Conservation (phyloP, 2,888 invertebrate species). For the Caenorhabditis panamensis region DNA sequence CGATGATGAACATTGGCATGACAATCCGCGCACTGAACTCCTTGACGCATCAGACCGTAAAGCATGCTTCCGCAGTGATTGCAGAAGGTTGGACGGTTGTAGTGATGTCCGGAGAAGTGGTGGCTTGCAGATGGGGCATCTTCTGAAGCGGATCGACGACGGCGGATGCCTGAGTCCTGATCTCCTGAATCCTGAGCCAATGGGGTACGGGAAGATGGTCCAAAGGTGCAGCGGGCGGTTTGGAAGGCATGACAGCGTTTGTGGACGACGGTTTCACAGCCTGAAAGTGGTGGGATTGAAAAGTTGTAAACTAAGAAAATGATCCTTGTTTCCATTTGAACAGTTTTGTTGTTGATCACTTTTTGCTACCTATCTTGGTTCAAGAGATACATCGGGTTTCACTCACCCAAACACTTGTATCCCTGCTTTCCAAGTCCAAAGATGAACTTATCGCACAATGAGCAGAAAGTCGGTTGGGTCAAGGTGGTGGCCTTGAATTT, state of each 20-base stretch:
- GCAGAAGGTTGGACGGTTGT: slow-evolving; percentile 39
- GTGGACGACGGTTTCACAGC: slow-evolving; percentile 46
- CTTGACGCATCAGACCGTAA: slow-evolving; percentile 32
- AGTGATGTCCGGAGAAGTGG: slow-evolving; percentile 31
- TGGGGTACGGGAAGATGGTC: slow-evolving; percentile 15
- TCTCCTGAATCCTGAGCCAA: not conserved
- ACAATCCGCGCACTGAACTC: slow-evolving; percentile 34
- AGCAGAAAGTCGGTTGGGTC: slow-evolving; percentile 39
- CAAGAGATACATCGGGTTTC: too few species aligned
- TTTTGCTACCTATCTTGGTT: not conserved
- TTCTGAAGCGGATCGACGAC: slow-evolving; percentile 30
- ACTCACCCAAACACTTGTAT: slow-evolving; percentile 47
- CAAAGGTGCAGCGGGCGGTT: slow-evolving; percentile 30
- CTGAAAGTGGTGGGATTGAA: slow-evolving; percentile 6
- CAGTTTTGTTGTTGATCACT: not conserved
- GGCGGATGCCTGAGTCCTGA: not conserved
- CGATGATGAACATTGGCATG: slow-evolving; percentile 42
- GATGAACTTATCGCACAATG: slow-evolving; percentile 37
- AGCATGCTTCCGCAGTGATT: slow-evolving; percentile 48
- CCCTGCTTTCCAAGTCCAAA: slow-evolving; percentile 51
- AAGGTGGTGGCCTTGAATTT: slow-evolving; percentile 34
- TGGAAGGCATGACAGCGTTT: slow-evolving; percentile 30
- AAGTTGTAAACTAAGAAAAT: too few species aligned
- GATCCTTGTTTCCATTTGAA: not conserved
- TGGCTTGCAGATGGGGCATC: slow-evolving; percentile 30